Base-by-base conservation (phyloP, 1,140 invertebrate species). In the Drosophila guanche region DNA sequence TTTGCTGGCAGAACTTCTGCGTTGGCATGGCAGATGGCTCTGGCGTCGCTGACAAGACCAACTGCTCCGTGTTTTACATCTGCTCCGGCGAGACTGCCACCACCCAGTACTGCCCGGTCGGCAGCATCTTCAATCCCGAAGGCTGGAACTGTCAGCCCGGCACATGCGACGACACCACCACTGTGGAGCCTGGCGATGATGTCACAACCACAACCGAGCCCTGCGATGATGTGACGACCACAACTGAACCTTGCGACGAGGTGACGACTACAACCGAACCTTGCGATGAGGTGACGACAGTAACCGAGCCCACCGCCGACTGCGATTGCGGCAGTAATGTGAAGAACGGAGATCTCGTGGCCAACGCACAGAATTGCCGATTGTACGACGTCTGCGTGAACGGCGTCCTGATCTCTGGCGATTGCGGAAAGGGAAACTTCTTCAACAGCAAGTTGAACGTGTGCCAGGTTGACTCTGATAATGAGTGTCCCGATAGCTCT, bases 1-100 rank as follows among this genome's bases (percentile, higher is more conserved):
- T 65, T 0, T 86, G 83, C 41, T 89, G 84, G 84, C 61, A 65
- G 42, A 89, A 89, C 59, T 89, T 52, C 50, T 89, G 84, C 50
- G 70, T 89, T 53, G 67, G 46, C 37, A 52, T 70, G 16, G 1
- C 7, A 1, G 65, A 89, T 51, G 79, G 76, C 0, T 25, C 33
- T 0, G 5, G 23, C 23, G 43, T 80, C 5, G 57, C 48, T 0
- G 65, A 89, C 8, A 12, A 41, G 3, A 29, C 53, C n/a, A 60
- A 65, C 29, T 89, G 79, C 14, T 7, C 37, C 0, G 12, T 2
- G n/a, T 89, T 74, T 41, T 89, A 89, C 6, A 12, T 79, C 0
- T 89, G 84, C 55, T 14, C 1, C 8, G 4, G 16, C 14, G 37
- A 74, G 1, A 47, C 29, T 14, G 66, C 86, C 6, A 65, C 45